Evolutionary conservation across 2,888 invertebrate species (phyloP).

Genomic region (Acronicta leporina): DNA sequence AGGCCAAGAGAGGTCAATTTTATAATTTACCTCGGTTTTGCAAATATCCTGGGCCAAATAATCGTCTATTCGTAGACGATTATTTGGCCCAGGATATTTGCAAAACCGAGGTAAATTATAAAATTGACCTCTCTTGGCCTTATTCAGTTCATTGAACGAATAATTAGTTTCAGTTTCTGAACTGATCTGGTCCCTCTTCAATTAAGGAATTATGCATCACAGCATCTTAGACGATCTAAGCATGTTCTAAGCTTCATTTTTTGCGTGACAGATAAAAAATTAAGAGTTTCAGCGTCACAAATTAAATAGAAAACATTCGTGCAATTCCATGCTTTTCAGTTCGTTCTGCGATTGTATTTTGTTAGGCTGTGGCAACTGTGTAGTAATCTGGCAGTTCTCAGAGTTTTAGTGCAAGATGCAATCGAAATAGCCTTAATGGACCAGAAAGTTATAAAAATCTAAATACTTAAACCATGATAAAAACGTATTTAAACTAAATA

Average conservation of each 20-base stretch:
- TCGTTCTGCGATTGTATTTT: constrained; percentile 11
- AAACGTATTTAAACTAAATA: too few relatives aligned
- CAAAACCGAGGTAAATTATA: too few relatives aligned
- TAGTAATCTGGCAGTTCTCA: constrained; percentile 11
- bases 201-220: neutral
- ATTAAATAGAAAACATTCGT: constrained; percentile 25
- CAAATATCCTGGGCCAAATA: too few relatives aligned
- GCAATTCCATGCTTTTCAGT: constrained; percentile 17
- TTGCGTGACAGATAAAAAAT: constrained; percentile 10
- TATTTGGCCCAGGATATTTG: too few relatives aligned
- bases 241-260: neutral
- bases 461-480: neutral
- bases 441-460: neutral
- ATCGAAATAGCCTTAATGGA: neutral
- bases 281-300: constrained; percentile 27
- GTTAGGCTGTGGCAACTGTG: constrained; percentile 13
- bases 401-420: constrained; percentile 5
- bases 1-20: too few relatives aligned
- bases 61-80: too few relatives aligned
- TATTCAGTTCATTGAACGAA: too few relatives aligned
- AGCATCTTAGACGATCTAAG: neutral
- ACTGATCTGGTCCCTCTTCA: too few relatives aligned
- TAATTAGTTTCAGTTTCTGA: too few relatives aligned
- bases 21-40: too few relatives aligned
- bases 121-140: too few relatives aligned